Evolutionary conservation across 2,888 invertebrate species (phyloP).

Genomic region (Sarcophaga carnaria): DNA sequence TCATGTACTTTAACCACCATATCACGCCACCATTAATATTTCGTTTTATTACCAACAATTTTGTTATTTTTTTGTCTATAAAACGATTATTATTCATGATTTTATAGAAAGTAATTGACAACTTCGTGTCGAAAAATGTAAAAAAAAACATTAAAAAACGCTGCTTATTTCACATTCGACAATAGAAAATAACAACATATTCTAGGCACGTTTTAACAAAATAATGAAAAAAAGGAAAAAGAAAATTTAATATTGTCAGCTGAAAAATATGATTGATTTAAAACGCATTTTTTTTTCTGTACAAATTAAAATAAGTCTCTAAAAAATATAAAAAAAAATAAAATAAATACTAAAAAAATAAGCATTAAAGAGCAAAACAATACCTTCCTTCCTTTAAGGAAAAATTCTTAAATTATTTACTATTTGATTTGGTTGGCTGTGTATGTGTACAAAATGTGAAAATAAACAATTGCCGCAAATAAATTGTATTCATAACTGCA

Average conservation of each 20-base stretch:
- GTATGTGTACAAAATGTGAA: constrained; percentile 5
- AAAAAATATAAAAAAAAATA: neutral
- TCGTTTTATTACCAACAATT: neutral
- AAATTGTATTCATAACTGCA: constrained; percentile 20
- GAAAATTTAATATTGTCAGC: constrained; percentile 7
- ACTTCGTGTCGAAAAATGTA: constrained; percentile 31
- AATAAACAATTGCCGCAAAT: neutral
- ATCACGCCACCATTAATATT: neutral
- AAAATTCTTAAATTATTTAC: neutral
- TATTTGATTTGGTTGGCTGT: neutral
- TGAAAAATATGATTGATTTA: constrained; percentile 43
- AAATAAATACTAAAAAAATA: constrained; percentile 19
- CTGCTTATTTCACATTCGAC: neutral
- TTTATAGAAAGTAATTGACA: constrained; percentile 49
- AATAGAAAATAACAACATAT: neutral
- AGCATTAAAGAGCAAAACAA: constrained; percentile 17
- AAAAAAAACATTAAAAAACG: neutral
- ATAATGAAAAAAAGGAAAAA: constrained; percentile 30
- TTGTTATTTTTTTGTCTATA: neutral
- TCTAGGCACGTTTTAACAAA: constrained; percentile 39
- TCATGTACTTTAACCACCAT: no score
- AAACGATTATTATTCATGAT: constrained; percentile 26
- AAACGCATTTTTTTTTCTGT: neutral
- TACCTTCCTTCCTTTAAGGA: neutral
- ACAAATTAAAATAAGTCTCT: no score